Base-by-base conservation (phyloP, 2,797 vertebrate genomes). In the Spinibarbus caldwelli region DNA sequence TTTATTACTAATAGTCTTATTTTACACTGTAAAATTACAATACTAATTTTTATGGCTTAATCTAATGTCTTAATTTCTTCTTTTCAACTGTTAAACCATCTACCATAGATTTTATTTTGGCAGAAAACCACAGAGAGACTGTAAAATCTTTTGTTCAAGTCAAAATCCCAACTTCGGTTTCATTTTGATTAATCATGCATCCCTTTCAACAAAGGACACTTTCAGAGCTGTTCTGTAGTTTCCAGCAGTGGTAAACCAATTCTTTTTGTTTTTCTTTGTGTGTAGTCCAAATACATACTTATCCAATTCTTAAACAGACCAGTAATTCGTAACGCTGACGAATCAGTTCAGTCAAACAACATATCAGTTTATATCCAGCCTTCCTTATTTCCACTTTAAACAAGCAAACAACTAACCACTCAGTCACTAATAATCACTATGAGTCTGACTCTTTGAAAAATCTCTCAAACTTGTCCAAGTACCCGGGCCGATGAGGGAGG, bases 381-480 rank as follows among this genome's bases (percentile, higher is more conserved):
- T 38, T 59, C 11, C 26, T 75, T 36, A 62, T 21, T 52, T 68
- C 45, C 34, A 38, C 8, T 78, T 78, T 62, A 41, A 26, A 38
- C 75, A 59, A 59, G 52, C 9, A 5, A 81, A 71, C 68, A 4
- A 64, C 8, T 93, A 95, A 93, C 94, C 92, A 8, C 89, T 88
- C 82, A 90, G 57, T 31, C 83, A 47, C n/a, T 86, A 43, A 68
- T 84, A 88, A 0, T 90, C 31, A 54, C 87, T 68, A 64, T 78
- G 82, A 47, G 93, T 89, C 93, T 0, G 95, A 94, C 89, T 98
- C 97, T 59, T 94, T 96, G 84, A 97, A 95, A 87, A 96, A 96
- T 67, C 96, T 95, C 36, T 97, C 96, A 0, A 95, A 96, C 66
- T 93, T 95, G 93, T 97, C 96, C 57, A 97, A 89, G 90, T 95